Base-by-base conservation (phyloP, 2,888 invertebrate genomes). In the Diarsia rubi region DNA sequence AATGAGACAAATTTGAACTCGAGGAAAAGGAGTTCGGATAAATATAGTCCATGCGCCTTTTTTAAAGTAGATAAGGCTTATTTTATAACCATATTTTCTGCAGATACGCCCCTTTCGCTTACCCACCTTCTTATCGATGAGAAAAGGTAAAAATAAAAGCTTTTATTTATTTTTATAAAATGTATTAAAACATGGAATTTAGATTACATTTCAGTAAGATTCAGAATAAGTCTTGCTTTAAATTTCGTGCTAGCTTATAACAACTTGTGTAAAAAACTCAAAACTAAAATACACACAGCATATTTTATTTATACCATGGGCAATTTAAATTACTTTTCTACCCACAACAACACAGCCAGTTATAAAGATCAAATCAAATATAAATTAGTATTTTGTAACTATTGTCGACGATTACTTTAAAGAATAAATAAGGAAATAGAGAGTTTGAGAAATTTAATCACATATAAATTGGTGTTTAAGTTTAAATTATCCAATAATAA, bases 181-280 rank as follows among this genome's bases (percentile, higher is more conserved):
- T 96, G 96, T 96, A 96, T 93, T 96, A 96, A 96, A 96, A 95
- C 94, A 93, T 93, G 92, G 95, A 93, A 88, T 93, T 92, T 90
- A 90, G 92, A 93, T 93, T 94, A 94, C 90, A 93, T 76, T 88
- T 88, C 87, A 82, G 78, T 83, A 87, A 81, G 79, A 89, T 90
- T 92, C 88, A 91, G 89, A 84, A 71, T 75, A 88, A 87, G 86
- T 88, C 86, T 89, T 80, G 78, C 70, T 84, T 86, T 65, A 86
- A 87, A 90, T 86, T 77, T 91, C 88, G 88, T 91, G 90, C 89
- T 88, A 81, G 79, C 78, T 83, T 77, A 75, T 78, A 81, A 82
- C 80, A 79, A 69, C 75, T 65, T 78, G 71, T 79, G 75, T 79
- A 75, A 81, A 80, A 82, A 79, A 86, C 76, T 75, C 75, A 75